A percentile compares a stretch with the other conserved stretches of the same genome.
Evolutionary conservation across 2,113 vertebrate genomes (phyloP).

Genomic region (Bufo gargarizans): DNA sequence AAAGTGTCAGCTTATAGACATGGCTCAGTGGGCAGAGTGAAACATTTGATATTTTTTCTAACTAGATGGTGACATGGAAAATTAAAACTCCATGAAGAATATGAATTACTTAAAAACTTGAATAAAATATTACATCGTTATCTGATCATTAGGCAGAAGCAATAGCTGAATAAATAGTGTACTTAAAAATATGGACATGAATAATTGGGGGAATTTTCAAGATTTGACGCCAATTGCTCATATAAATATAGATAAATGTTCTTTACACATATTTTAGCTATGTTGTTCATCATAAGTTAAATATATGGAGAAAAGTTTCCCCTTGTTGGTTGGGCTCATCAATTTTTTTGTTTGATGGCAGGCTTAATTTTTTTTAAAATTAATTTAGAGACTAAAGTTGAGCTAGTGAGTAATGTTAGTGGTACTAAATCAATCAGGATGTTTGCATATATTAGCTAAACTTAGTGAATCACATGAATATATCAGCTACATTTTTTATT

Average conservation of each 20-base stretch:
- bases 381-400: conserved; percentile 22
- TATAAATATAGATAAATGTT: no score
- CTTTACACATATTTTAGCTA: not conserved
- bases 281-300: not conserved
- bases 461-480: not conserved
- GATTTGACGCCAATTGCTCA: no score
- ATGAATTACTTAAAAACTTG: no score
- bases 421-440: conserved; percentile 9
- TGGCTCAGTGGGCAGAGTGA: no score
- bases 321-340: not conserved
- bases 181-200: no score
- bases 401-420: not conserved
- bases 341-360: not conserved
- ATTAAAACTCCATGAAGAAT: not conserved
- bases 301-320: not conserved
- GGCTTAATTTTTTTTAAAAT: not conserved
- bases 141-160: no score
- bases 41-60: no score
- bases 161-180: not conserved
- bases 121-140: no score
- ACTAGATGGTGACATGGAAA: no score
- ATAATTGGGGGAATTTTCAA: no score
- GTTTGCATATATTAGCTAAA: not conserved
- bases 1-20: no score
- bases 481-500: not conserved